A percentile compares a stretch with the other conserved stretches of the same genome.
Evolutionary conservation across 2,113 vertebrate genomes (phyloP).

Genomic region (Lates calcarifer): DNA sequence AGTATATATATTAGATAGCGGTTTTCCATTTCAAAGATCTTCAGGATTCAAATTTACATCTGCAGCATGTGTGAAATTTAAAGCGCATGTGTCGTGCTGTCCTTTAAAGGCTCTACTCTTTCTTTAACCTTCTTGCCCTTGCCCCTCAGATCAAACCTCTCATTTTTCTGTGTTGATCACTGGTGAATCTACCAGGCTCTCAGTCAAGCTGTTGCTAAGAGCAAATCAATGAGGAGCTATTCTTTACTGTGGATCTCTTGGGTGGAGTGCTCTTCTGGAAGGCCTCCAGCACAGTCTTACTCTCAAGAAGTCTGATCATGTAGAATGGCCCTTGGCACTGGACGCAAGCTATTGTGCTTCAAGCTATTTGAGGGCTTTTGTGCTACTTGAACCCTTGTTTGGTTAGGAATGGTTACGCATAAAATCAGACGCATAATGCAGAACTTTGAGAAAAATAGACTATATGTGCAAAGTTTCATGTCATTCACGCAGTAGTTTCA

Average conservation of each 20-base stretch:
- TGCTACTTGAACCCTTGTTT: background rate
- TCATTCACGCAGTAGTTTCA: no score
- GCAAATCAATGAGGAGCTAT: slow-evolving; percentile 62
- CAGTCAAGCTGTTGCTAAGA: slow-evolving; percentile 25
- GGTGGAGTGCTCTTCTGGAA: slow-evolving; percentile 59
- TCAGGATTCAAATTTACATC: background rate
- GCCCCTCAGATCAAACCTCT: slow-evolving; percentile 30
- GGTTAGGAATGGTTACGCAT: background rate
- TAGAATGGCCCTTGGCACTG: slow-evolving; percentile 13
- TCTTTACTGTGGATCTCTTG: slow-evolving; percentile 39
- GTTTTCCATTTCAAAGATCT: no score
- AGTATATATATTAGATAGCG: no score
- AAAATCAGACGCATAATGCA: background rate
- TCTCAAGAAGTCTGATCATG: slow-evolving; percentile 47
- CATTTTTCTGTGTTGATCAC: slow-evolving; percentile 44
- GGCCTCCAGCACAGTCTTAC: slow-evolving; percentile 47
- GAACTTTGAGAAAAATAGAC: no score
- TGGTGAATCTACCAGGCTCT: slow-evolving; percentile 32
- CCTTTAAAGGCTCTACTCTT: background rate
- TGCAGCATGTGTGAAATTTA: background rate
- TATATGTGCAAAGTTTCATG: no score
- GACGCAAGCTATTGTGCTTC: slow-evolving; percentile 3
- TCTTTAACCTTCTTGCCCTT: slow-evolving; percentile 39
- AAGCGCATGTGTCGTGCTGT: background rate
- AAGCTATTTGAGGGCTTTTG: background rate